Percentiles rank a stretch among this genome's conserved stretches.
phyloP scores from a whole-genome alignment of 2,113 vertebrate genomes.

The Oplegnathus fasciatus region DNA sequence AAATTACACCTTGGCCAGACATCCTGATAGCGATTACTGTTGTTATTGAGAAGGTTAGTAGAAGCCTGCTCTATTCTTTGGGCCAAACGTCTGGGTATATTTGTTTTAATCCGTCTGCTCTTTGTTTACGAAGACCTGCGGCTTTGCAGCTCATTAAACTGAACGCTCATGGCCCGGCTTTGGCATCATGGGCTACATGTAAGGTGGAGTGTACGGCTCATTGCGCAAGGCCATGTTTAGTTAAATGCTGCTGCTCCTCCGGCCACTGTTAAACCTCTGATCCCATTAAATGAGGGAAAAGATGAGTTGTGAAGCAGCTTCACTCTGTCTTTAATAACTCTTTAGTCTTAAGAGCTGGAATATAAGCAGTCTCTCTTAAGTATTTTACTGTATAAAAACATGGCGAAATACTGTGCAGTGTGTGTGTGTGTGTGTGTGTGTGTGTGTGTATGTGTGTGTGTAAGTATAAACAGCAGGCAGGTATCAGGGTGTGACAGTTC shows the following conservation, averaged over 20 bases:
- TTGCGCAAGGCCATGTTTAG: conserved; percentile 5
- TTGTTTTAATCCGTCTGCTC: conserved; percentile 20
- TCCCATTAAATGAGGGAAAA: conserved; percentile 2
- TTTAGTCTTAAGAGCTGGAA: neutral
- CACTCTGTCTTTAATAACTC: neutral
- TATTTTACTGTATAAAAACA: neutral
- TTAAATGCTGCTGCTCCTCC: neutral
- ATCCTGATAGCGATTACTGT: neutral
- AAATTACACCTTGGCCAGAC: neutral
- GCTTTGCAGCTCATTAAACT: conserved; percentile 31
- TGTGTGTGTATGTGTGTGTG: neutral
- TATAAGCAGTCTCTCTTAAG: neutral
- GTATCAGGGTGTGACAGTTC: conserved; percentile 25
- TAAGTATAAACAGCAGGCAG: neutral
- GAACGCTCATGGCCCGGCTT: neutral
- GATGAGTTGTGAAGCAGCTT: neutral
- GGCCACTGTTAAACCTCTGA: conserved; percentile 17
- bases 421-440: conserved; percentile 3
- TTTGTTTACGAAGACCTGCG: conserved; percentile 26
- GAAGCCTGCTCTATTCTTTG: neutral
- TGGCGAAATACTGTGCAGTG: neutral
- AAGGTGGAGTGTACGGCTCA: neutral
- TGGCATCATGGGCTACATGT: neutral
- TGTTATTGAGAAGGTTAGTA: neutral
- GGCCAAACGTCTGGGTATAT: neutral